These are phyloP conservation scores for Montipora cactus DNA, from an alignment of 64 coral and sea anemone species.

Conservation along the genomic window DNA sequence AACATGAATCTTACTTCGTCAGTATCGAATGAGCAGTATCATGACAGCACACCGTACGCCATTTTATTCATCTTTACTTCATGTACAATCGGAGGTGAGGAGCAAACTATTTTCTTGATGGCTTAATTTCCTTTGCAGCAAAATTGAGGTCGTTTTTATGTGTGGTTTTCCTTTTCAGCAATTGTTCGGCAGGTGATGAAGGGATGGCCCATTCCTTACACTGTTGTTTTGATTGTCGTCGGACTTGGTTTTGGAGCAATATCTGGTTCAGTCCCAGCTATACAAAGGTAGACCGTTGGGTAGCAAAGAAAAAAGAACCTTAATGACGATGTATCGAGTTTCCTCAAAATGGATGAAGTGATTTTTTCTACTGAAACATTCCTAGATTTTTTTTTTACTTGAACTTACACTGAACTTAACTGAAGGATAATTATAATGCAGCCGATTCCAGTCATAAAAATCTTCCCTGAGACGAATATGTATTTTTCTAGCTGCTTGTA, in stretches of 20 bases:
- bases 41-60: conserved; percentile 73
- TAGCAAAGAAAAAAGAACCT: neutral
- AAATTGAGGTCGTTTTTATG: neutral
- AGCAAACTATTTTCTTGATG: neutral
- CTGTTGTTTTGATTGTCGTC: conserved; percentile 88
- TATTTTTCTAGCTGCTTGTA: no score
- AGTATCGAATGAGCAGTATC: conserved; percentile 32
- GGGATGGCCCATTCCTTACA: conserved; percentile 98
- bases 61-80: conserved; percentile 93
- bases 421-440: no score
- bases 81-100: conserved; percentile 96
- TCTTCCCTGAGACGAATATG: no score
- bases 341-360: no score
- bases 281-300: conserved; percentile 77
- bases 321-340: no score
- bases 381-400: no score
- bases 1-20: neutral
- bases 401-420: no score
- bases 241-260: conserved; percentile 90
- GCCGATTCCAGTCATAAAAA: no score
- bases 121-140: neutral
- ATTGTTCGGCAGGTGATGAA: conserved; percentile 97
- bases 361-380: no score
- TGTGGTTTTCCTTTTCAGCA: conserved; percentile 53
- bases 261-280: conserved; percentile 72